Conservation (phyloP, 1,140 invertebrate genomes). For the Drosophila biarmipes region DNA sequence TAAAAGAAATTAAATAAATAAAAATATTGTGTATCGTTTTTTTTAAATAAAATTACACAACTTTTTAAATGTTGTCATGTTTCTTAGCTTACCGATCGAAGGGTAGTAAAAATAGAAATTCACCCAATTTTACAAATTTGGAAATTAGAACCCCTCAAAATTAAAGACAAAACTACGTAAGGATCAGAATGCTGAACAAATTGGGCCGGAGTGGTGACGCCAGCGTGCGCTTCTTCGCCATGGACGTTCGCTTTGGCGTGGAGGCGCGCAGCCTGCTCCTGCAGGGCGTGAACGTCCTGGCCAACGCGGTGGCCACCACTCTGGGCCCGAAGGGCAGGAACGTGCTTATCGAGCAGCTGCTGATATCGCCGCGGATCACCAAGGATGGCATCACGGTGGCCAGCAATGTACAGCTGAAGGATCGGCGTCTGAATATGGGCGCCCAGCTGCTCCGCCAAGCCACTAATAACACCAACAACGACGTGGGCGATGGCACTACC, state of each 20-base stretch:
- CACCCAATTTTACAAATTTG: not conserved
- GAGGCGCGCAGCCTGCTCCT: constrained; percentile 96
- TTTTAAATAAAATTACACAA: no score
- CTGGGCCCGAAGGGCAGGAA: constrained; percentile 98
- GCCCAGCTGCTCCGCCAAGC: constrained; percentile 97
- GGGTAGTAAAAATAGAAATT: not conserved
- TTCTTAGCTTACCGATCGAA: not conserved
- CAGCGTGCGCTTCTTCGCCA: constrained; percentile 86
- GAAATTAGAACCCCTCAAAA: constrained; percentile 1
- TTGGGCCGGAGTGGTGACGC: not conserved
- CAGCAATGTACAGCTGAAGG: constrained; percentile 93
- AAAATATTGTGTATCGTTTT: no score
- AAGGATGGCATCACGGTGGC: constrained; percentile 99
- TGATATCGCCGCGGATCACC: constrained; percentile 98
- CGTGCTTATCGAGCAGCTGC: constrained; percentile 97
- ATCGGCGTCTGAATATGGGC: constrained; percentile 98
- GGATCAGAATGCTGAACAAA: constrained; percentile 14
- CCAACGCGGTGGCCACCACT: constrained; percentile 97
- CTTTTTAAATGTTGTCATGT: not conserved
- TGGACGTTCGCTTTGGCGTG: constrained; percentile 97
- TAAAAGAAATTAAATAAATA: no score
- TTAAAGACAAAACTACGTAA: not conserved
- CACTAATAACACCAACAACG: constrained; percentile 97
- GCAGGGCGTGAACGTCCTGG: constrained; percentile 95
- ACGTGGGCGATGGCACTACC: constrained; percentile 97